Base-by-base conservation (phyloP, 1,140 invertebrate species). In the Zophobas morio region DNA sequence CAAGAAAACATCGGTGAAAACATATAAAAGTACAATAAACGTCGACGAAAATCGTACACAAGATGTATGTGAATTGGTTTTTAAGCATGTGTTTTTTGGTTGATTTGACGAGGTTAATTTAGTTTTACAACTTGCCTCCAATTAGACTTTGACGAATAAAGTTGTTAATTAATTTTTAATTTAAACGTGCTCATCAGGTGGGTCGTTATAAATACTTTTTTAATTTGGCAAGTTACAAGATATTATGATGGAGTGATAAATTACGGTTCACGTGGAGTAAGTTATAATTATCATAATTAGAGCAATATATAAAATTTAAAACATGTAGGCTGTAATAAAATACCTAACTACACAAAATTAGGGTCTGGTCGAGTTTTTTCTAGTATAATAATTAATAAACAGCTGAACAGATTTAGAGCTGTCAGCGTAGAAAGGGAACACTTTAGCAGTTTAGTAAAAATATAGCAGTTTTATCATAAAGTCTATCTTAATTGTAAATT, bases 151-250 rank as follows among this genome's bases (percentile, higher is more conserved):
- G n/a, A 51, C 2, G n/a, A 51, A 51, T 51, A 51, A 51, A 51
- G n/a, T 51, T 51, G 49, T 51, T 51, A 51, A 51, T 51, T 51
- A 20, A 51, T 51, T 51, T 51, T 51, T 51, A 51, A 51, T 51
- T 51, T 51, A 20, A 20, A 51, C 49, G 49, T 51, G 49, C 2
- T 20, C 49, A 51, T 51, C 49, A 51, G n/a, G 42, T 46, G 42
- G 42, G n/a, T 4, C 49, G 4, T 51, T 6, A 6, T 51, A 51
- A 51, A 51, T 6, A 51, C 49, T 51, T 51, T 20, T 51, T 51
- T 6, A 51, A 51, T 6, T 6, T 20, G 49, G n/a, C 49, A 51
- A 51, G 49, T 6, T 46, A 51, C 49, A 51, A 51, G 49, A 5
- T 51, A 2, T 51, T 51, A 2, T 51, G 49, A 51, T 20, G 49